A percentile compares a stretch with the other conserved stretches of the same genome.
Conservation (phyloP, 1,140 invertebrate genomes). For the Heliconius hermathena region DNA sequence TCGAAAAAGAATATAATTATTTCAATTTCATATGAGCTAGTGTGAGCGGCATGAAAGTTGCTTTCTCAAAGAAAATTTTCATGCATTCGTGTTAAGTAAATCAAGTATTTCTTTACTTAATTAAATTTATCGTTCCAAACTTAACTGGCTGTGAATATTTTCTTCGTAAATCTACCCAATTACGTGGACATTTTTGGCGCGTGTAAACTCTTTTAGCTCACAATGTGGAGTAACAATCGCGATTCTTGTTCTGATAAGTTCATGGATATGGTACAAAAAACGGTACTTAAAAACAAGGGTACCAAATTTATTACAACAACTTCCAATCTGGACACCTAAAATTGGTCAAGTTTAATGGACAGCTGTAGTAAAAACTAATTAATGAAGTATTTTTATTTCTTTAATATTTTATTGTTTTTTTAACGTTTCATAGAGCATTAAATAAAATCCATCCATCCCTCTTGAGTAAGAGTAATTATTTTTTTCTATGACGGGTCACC, state of each 20-base stretch:
- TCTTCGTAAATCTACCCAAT: conserved; percentile 35
- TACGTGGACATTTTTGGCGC: conserved; percentile 33
- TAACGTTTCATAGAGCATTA: conserved; percentile 37
- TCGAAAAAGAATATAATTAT: too few species aligned
- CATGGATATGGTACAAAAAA: conserved; percentile 41
- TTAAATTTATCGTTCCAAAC: conserved; percentile 22
- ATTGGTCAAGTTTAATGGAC: conserved; percentile 58
- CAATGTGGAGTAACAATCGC: conserved; percentile 38
- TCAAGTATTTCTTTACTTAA: conserved; percentile 27
- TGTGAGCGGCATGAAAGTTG: not conserved
- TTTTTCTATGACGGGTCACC: not conserved
- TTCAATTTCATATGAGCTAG: not conserved
- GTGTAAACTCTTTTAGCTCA: conserved; percentile 25
- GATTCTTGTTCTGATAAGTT: conserved; percentile 43
- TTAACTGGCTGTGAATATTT: conserved; percentile 16
- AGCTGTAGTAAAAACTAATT: conserved; percentile 49
- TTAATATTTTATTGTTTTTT: conserved; percentile 26
- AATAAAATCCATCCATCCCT: conserved; percentile 20
- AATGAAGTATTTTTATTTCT: conserved; percentile 32
- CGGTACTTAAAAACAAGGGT: conserved; percentile 48
- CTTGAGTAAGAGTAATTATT: not conserved
- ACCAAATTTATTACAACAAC: conserved; percentile 43
- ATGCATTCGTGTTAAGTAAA: not conserved
- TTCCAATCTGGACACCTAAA: conserved; percentile 50
- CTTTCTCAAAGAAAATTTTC: not conserved